A percentile compares a stretch with the other conserved stretches of the same genome.
These are phyloP conservation scores for Eupithecia abbreviata DNA, from an alignment of 2,888 invertebrate species.

Conservation along the genomic window DNA sequence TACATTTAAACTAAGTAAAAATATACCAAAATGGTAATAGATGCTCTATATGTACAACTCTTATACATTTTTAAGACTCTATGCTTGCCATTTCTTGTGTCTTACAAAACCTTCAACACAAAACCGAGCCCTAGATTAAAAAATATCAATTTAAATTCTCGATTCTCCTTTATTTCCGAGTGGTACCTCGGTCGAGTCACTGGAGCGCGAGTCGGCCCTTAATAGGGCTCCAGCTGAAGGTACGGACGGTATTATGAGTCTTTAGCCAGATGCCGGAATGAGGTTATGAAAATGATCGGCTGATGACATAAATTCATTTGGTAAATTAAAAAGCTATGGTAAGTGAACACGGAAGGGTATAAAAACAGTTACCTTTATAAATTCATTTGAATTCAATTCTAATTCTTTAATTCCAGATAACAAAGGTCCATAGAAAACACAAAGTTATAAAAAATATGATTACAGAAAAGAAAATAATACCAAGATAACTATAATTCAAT, in stretches of 20 bases:
- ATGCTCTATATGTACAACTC: too few species aligned
- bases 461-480: too few species aligned
- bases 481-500: too few species aligned
- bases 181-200: not conserved
- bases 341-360: too few species aligned
- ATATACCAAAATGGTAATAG: too few species aligned
- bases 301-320: conserved; percentile 4
- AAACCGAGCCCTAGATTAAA: conserved; percentile 7
- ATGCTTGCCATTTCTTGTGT: not conserved
- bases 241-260: conserved; percentile 5
- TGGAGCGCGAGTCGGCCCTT: conserved; percentile 6
- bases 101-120: not conserved
- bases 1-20: too few species aligned
- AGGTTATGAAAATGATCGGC: conserved; percentile 6
- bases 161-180: not conserved
- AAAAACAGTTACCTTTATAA: too few species aligned
- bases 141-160: conserved; percentile 14
- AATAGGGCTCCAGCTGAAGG: conserved; percentile 4
- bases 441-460: too few species aligned
- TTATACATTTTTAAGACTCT: too few species aligned
- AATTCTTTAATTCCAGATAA: too few species aligned
- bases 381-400: too few species aligned
- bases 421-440: too few species aligned
- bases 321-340: not conserved
- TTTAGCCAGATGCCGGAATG: conserved; percentile 1